Evolutionary conservation across 92 coral and sea anemone species (phyloP), one percentile per base, ranked within the genome.

Genomic region (Micromussa lordhowensis): DNA sequence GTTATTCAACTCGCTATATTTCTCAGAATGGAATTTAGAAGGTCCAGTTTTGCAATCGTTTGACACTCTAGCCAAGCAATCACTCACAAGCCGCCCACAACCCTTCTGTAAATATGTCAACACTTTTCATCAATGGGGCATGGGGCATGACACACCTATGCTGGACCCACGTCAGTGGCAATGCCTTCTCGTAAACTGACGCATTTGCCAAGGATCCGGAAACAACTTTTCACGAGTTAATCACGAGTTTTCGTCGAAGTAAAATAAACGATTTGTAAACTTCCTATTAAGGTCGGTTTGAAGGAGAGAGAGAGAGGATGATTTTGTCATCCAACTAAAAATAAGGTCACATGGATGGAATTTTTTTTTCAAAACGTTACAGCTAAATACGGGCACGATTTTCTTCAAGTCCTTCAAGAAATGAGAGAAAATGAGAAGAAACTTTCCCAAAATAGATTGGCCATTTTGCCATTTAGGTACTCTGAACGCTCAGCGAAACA

Each of bases 91-190:
- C 81, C 88, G 72, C 88, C 81, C 88, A 73, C 71, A 19, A 30
- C 5, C 63, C 32, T 66, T 44, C 75, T 38, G 75, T 40, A 68
- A 81, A 36, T 48, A 32, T 69, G 86, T 82, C 86, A 82, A 21
- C 16, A 19, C 35, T 55, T 70, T 84, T 84, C 88, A 73, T 84
- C 88, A 58, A 35, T 80, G 79, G n/a, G 51, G 13, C 51, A 44
- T 44, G 51, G 71, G 57, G 81, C 16, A 36, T 17, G 81, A 29
- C 81, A 38, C 81, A 74, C 81, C 88, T 55, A 53, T 57, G 29
- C 24, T 44, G 51, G 81, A 84, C 88, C 88, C 88, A 84, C 81
- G 57, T 74, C 88, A 74, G 81, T 73, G 88, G 71, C 32, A 21
- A 31, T 35, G 72, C 77, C 66, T 19, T 69, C 79, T 12, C 70